Evolutionary conservation across 2,797 vertebrate species (phyloP).

Genomic region (Tragopan temminckii): DNA sequence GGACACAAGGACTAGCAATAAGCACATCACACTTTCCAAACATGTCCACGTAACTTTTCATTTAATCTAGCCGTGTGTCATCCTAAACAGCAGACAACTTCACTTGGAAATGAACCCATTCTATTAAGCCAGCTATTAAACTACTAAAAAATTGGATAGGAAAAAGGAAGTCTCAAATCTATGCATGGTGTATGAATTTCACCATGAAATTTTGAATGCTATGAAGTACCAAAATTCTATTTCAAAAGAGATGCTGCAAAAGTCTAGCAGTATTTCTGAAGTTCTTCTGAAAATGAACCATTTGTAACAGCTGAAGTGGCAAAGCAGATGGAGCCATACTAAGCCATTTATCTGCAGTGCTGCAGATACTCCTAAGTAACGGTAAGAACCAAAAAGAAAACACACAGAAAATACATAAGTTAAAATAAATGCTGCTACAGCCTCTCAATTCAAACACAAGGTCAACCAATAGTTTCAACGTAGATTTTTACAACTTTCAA

Average conservation of each 20-base stretch:
- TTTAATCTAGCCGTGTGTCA: background rate
- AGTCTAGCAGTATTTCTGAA: background rate
- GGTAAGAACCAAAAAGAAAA: background rate
- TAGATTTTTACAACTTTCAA: background rate
- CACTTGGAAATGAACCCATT: background rate
- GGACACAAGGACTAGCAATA: background rate
- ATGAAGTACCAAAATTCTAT: background rate
- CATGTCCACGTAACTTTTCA: rapidly evolving
- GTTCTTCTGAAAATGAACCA: background rate
- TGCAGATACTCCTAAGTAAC: background rate
- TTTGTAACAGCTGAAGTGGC: background rate
- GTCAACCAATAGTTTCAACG: background rate
- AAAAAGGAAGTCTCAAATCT: background rate
- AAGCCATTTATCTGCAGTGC: background rate
- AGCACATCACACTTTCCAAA: background rate
- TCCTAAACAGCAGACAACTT: background rate
- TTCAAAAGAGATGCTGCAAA: background rate
- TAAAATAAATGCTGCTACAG: background rate
- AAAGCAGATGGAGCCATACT: background rate
- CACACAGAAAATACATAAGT: background rate
- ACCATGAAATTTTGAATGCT: background rate
- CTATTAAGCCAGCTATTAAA: background rate
- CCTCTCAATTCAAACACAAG: background rate
- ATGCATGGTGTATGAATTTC: background rate
- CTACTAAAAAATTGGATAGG: background rate